Percentiles rank a stretch among this genome's conserved stretches.
These are phyloP conservation scores for Seriola aureovittata DNA, from an alignment of 2,113 vertebrate genomes.

Conservation along the genomic window DNA sequence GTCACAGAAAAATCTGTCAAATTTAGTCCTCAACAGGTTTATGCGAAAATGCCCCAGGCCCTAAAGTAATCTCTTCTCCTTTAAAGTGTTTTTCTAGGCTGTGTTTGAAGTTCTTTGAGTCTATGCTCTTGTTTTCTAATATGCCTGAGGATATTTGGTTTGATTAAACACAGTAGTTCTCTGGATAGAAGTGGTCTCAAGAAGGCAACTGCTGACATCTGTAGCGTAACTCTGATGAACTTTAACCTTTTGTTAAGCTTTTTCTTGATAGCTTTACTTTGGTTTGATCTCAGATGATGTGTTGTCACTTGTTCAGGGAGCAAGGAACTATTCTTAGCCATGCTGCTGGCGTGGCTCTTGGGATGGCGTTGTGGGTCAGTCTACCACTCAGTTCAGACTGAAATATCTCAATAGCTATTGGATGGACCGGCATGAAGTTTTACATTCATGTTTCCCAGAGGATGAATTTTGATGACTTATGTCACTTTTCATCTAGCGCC, in stretches of 20 bases:
- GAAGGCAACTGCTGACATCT: not conserved
- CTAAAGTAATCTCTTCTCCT: conserved; percentile 4
- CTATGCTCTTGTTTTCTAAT: not conserved
- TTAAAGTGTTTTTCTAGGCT: not conserved
- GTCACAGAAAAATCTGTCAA: not conserved
- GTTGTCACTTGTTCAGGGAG: not conserved
- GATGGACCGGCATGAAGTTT: not conserved
- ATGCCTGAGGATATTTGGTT: not conserved
- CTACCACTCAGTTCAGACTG: no score
- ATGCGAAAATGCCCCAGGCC: not conserved
- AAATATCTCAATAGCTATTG: not conserved
- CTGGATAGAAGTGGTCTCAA: not conserved
- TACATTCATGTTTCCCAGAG: no score
- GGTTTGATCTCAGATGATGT: not conserved
- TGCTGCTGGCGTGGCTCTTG: no score
- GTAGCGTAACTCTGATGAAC: not conserved
- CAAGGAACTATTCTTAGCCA: no score
- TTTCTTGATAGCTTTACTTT: not conserved
- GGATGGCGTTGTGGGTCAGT: no score
- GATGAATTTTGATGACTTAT: no score
- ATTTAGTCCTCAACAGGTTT: not conserved
- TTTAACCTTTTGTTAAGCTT: not conserved
- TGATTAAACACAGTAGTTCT: no score
- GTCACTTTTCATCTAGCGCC: no score
- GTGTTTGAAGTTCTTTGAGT: no score